Evolutionary conservation across 1,140 invertebrate species (phyloP).

Genomic region (Odontomachus brunneus): DNA sequence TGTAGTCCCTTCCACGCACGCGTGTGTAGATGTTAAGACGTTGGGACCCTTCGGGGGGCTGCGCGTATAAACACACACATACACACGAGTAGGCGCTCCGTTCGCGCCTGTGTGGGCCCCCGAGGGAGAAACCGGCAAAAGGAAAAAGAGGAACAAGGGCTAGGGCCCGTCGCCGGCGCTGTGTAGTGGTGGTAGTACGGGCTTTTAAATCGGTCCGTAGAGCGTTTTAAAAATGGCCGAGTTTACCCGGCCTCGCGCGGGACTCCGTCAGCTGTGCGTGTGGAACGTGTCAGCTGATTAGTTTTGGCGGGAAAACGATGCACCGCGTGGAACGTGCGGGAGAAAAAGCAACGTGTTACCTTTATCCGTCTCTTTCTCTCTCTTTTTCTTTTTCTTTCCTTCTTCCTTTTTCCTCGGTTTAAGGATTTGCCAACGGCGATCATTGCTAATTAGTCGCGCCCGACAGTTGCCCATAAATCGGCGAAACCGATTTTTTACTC

Average conservation of each 20-base stretch:
- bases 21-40: background rate
- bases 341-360: too few relatives aligned
- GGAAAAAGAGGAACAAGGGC: conserved; percentile 22
- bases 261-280: conserved; percentile 61
- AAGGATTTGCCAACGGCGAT: too few relatives aligned
- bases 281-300: conserved; percentile 70
- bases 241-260: conserved; percentile 40
- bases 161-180: background rate
- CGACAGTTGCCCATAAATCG: too few relatives aligned
- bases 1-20: background rate
- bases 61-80: background rate
- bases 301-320: conserved; percentile 72
- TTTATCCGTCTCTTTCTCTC: too few relatives aligned
- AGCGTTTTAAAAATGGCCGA: conserved; percentile 80
- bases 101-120: background rate
- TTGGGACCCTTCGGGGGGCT: background rate
- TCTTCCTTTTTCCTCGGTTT: too few relatives aligned
- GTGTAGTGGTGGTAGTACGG: conserved; percentile 26
- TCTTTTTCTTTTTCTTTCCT: too few relatives aligned
- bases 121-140: conserved; percentile 39
- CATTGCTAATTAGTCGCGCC: too few relatives aligned
- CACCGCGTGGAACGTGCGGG: too few relatives aligned
- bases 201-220: conserved; percentile 77
- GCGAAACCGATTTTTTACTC: too few relatives aligned
- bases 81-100: background rate